phyloP scores from a whole-genome alignment of 2,113 vertebrate genomes.

The Nothobranchius kuhntae region DNA sequence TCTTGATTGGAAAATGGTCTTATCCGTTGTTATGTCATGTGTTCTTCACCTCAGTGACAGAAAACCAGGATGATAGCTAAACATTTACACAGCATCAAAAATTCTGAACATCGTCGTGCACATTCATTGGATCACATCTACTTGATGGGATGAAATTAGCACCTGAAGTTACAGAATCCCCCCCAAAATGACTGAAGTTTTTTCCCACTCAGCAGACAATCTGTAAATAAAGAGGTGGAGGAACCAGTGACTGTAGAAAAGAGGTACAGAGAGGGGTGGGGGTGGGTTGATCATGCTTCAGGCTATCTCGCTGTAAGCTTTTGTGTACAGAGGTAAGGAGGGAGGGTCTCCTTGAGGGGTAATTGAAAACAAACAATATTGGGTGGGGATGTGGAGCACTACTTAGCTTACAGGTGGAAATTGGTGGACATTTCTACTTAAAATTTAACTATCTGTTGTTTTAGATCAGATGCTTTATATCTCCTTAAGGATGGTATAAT shows the following conservation, averaged over 20 bases:
- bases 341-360: slow-evolving; percentile 31
- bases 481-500: background rate
- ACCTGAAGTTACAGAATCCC: slow-evolving; percentile 2
- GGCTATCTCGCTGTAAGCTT: slow-evolving; percentile 47
- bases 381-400: background rate
- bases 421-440: background rate
- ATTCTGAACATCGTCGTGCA: background rate
- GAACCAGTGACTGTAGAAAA: too few relatives aligned
- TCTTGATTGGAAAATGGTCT: too few relatives aligned
- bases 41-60: background rate
- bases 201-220: slow-evolving; percentile 1
- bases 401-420: background rate
- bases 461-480: background rate
- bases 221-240: slow-evolving; percentile 17
- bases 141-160: slow-evolving; percentile 13
- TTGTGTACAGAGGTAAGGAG: slow-evolving; percentile 30
- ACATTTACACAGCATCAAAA: background rate
- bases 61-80: background rate
- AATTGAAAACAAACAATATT: slow-evolving; percentile 15
- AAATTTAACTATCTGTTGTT: background rate
- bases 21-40: too few relatives aligned
- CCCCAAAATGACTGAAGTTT: background rate
- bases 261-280: background rate
- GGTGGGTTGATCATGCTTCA: background rate
- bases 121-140: background rate